These are phyloP conservation scores for Prunella strophiata DNA, from an alignment of 2,797 vertebrate genomes.

Conservation along the genomic window DNA sequence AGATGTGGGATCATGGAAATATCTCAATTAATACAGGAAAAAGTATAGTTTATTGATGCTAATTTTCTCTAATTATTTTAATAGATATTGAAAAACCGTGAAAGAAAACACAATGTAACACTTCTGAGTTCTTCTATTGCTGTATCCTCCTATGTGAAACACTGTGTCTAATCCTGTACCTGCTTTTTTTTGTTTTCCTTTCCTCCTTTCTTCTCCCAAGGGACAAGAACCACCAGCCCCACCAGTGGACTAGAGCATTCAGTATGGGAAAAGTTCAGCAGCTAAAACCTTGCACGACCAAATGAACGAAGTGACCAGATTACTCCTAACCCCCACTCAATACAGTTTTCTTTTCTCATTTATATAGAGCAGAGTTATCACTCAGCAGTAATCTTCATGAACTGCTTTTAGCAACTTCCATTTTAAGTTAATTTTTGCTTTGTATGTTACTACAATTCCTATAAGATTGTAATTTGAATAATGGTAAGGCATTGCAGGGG, in stretches of 20 bases:
- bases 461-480: slow-evolving; percentile 62
- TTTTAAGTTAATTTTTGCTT: slow-evolving; percentile 73
- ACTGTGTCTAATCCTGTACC: not conserved
- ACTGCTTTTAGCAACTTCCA: slow-evolving; percentile 65
- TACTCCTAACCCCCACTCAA: slow-evolving; percentile 63
- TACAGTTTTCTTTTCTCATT: slow-evolving; percentile 60
- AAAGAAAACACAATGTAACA: not conserved
- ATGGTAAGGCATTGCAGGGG: slow-evolving; percentile 45
- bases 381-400: slow-evolving; percentile 59
- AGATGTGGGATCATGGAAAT: not conserved
- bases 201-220: slow-evolving; percentile 59
- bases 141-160: not conserved
- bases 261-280: slow-evolving; percentile 49
- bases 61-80: not conserved
- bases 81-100: not conserved
- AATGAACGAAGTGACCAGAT: slow-evolving; percentile 78
- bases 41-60: not conserved
- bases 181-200: not conserved
- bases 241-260: slow-evolving; percentile 86
- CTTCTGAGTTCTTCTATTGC: not conserved
- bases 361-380: slow-evolving; percentile 58
- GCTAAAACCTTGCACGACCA: slow-evolving; percentile 76
- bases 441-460: slow-evolving; percentile 61
- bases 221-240: slow-evolving; percentile 90
- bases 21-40: not conserved